Evolutionary conservation across 2,113 vertebrate genomes (phyloP).

Genomic region (Cyrtonyx montezumae): DNA sequence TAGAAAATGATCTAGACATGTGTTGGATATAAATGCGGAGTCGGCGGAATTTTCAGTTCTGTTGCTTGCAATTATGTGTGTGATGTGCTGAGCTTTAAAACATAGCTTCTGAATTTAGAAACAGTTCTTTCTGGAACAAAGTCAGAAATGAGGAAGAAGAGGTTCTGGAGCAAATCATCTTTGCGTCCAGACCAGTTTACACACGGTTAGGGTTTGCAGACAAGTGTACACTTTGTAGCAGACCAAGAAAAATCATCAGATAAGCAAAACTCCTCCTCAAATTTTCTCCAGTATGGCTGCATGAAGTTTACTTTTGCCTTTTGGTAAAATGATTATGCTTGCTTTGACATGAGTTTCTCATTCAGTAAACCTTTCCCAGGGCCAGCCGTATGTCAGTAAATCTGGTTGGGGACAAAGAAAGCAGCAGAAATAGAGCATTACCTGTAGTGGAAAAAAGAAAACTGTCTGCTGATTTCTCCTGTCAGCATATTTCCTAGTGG

Average conservation of each 20-base stretch:
- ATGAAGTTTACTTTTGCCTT: background rate
- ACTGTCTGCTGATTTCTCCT: background rate
- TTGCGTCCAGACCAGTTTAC: background rate
- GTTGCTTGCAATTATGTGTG: background rate
- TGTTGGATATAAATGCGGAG: background rate
- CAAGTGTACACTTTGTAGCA: background rate
- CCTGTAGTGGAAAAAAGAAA: background rate
- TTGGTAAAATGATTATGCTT: background rate
- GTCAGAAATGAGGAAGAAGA: background rate
- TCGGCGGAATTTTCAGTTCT: constrained; percentile 2
- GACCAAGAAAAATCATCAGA: background rate
- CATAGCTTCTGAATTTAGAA: background rate
- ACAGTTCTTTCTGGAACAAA: background rate
- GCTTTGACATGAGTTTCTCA: background rate
- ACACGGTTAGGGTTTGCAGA: background rate
- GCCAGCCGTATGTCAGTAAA: background rate
- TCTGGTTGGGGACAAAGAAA: background rate
- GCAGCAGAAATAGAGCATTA: background rate
- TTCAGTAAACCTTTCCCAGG: background rate
- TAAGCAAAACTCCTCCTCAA: background rate
- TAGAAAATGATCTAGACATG: background rate
- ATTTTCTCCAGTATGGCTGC: background rate
- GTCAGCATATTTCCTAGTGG: background rate
- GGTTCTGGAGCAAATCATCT: background rate
- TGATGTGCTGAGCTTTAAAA: background rate